Evolutionary conservation across 2,797 vertebrate species (phyloP), one percentile per base, ranked within the genome.

Genomic region (Melanotaenia trifasciata): DNA sequence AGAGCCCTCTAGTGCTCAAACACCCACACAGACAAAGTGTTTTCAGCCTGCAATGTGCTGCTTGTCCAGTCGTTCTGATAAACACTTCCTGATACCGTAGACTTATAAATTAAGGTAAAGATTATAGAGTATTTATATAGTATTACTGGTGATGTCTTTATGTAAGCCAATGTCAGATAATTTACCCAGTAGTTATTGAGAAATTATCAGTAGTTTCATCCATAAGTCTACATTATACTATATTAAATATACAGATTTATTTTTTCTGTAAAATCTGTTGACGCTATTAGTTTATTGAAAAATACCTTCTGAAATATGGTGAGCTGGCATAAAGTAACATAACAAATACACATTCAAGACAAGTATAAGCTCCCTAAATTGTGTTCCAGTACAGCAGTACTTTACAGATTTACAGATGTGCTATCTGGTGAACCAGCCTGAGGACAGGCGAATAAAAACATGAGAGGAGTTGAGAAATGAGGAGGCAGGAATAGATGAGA

Each of bases 1-100:
- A 74, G 81, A 82, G 84, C 80, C 83, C 84, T 79, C 85, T 88
- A 81, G 85, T 88, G 85, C 51, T 67, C 71, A 74, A 16, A 76
- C 3, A 28, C 2, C 35, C 18, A 18, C 32, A 26, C 18, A 26
- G 35, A 56, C 0, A 24, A 56, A 13, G 53, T 7, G 2, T 32
- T 20, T 5, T 6, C 0, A 26, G 32, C 58, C 33, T 11, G 13
- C 13, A 32, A 58, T 30, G 26, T 28, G 26, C 53, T 16, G 26
- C 54, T 56, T 30, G 26, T 14, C 5, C 11, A 26, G 4, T 13
- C 12, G 14, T 12, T 11, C 26, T 16, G 54, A 56, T 26, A 26
- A 26, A 26, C 13, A 26, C 3, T 14, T 24, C 24, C 12, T 3
- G 28, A 28, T 1, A 54, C 45, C 3, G 43, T 45, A 20, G 13